Base-by-base conservation (phyloP, 2,888 invertebrate genomes). In the Synergus laeviventris region DNA sequence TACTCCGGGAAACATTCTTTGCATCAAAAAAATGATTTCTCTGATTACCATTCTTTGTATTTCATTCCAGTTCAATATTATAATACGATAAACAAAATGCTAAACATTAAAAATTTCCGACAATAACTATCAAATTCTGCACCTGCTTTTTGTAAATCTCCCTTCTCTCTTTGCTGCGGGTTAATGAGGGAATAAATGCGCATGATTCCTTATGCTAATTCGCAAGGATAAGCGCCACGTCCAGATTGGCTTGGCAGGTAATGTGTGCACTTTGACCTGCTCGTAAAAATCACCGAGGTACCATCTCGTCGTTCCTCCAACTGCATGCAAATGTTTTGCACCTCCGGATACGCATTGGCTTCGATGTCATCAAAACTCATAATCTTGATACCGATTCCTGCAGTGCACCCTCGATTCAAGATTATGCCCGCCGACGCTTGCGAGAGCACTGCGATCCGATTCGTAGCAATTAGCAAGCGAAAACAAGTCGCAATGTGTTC, bases 241-340 rank as follows among this genome's bases (percentile, higher is more conserved):
- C 76, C 70, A 79, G 84, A 84, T 85, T 83, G 85, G 84, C 82
- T 81, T 80, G 80, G 81, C 82, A 83, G 84, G 83, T 85, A 83
- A 86, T 84, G 83, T 66, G 74, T 81, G 87, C 84, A 84, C 86
- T 87, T 83, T 87, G 88, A 89, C 87, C 89, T 80, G 21, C 75
- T 87, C 87, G 86, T 89, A 88, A 88, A 89, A 88, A 88, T 86
- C 83, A 79, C 79, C 83, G 80, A 86, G 82, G 86, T 87, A 84
- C 84, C 82, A 82, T 83, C 84, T 79, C 80, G 79, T 79, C 80
- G 79, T 75, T 59, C 64, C 61, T 81, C 86, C 88, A 89, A 88
- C 88, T 88, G 88, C 85, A 79, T 78, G 78, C 81, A 76, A 79
- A 79, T 81, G 59, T 76, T n/a, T n/a, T 73, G 76, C 79, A 79